Base-by-base conservation (phyloP, 2,888 invertebrate genomes). In the Ormyrus pomaceus region DNA sequence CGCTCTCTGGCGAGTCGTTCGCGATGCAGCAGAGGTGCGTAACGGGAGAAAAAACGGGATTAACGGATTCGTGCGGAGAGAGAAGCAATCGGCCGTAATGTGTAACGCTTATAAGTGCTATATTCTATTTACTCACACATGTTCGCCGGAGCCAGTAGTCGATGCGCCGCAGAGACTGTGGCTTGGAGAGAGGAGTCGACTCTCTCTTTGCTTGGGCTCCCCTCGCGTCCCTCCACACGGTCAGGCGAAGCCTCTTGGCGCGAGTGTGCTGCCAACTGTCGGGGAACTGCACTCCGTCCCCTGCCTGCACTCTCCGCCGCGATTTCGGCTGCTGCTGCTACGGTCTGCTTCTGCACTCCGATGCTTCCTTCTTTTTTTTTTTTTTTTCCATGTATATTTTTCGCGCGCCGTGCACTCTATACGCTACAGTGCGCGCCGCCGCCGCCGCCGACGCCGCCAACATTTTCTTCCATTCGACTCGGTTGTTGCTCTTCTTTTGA, bases 221-320 rank as follows among this genome's bases (percentile, higher is more conserved):
- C 53, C 55, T 55, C 65, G 45, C 46, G 55, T 58, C 62, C 62
- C 51, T 48, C 19, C 34, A 46, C 53, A 11, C 7, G 6, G 34
- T 34, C 34, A 34, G 34, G 51, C 13, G 34, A n/a, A 46, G n/a
- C 62, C 53, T 50, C 66, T 51, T 51, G 8, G 78, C 51, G 71
- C 51, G 71, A 85, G 81, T 86, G 86, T 88, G 64, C 81, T 82
- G 87, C 83, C 87, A 87, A 83, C 88, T 88, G 64, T 69, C 72
- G 81, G 59, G n/a, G 45, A 55, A 65, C 55, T 65, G 34, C 34
- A 34, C 34, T 34, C 34, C 34, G 34, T 34, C 34, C 4, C 34
- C 34, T 4, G 34, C 34, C 34, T 34, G 34, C 4, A 34, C 34
- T 34, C 34, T 34, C 3, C 34, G 34, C 34, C 4, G 34, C 34